A percentile compares a stretch with the other conserved stretches of the same genome.
These are phyloP conservation scores for Rotaria sp. DNA, from an alignment of 2,888 invertebrate species.

Conservation along the genomic window DNA sequence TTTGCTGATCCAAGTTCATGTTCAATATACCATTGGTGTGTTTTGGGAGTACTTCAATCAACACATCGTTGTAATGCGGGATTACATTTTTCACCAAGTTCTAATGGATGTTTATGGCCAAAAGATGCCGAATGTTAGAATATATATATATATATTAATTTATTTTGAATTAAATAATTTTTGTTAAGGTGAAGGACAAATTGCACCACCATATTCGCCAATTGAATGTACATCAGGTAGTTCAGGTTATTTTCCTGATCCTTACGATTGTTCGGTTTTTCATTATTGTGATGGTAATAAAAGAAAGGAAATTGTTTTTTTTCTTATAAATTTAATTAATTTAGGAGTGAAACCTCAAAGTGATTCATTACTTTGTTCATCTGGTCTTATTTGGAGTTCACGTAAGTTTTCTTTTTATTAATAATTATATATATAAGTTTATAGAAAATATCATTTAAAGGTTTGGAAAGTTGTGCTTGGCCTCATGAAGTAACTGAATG, in stretches of 20 bases:
- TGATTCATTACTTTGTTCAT: neutral
- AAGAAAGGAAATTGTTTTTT: neutral
- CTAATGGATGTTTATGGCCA: conserved; percentile 7
- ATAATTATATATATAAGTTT: neutral
- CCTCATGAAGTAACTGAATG: conserved; percentile 4
- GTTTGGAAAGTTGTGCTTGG: conserved; percentile 15
- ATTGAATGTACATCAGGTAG: neutral
- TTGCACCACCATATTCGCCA: neutral
- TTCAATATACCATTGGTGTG: conserved; percentile 3
- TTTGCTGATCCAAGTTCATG: conserved; percentile 10
- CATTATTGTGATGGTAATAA: neutral
- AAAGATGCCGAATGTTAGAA: conserved; percentile 1
- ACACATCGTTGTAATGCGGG: neutral
- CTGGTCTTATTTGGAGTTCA: neutral
- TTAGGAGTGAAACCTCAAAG: neutral
- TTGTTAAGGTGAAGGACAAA: neutral
- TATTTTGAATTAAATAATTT: neutral
- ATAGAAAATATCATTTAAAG: neutral
- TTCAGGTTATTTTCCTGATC: neutral
- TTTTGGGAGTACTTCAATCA: neutral
- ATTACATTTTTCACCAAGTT: neutral
- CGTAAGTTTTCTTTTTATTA: neutral
- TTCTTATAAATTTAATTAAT: neutral
- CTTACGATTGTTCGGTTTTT: neutral
- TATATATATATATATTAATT: neutral